Percentiles rank a stretch among this genome's conserved stretches.
phyloP scores from a whole-genome alignment of 2,888 invertebrate species.

The Callyntrura guangdongensis region DNA sequence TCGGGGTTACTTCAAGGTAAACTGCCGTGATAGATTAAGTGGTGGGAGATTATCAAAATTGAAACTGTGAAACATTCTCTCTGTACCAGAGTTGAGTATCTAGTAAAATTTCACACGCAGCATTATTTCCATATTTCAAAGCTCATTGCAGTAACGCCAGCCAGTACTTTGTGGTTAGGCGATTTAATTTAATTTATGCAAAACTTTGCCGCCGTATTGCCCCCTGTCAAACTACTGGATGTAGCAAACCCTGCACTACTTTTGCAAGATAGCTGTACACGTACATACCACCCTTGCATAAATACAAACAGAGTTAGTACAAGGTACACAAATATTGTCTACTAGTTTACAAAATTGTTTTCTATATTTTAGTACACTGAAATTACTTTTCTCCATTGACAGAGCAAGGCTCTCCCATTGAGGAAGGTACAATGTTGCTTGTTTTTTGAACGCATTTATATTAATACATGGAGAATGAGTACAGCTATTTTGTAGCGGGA shows the following conservation, averaged over 20 bases:
- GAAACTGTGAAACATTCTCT: too few relatives aligned
- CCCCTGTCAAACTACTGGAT: too few relatives aligned
- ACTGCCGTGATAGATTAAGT: too few relatives aligned
- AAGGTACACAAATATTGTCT: background rate
- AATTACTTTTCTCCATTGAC: background rate
- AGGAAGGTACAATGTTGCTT: background rate
- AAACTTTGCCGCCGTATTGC: background rate
- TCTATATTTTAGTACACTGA: background rate
- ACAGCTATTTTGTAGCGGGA: conserved; percentile 16
- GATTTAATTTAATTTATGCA: background rate
- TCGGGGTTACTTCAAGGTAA: too few relatives aligned
- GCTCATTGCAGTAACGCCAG: background rate
- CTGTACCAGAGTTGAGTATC: too few relatives aligned
- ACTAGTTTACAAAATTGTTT: background rate
- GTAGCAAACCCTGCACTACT: too few relatives aligned
- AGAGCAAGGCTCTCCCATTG: background rate
- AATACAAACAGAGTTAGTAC: background rate
- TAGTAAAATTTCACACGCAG: too few relatives aligned
- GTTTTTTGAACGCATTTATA: background rate
- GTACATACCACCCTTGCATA: too few relatives aligned
- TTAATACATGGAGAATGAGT: background rate
- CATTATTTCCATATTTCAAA: background rate
- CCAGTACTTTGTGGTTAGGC: background rate
- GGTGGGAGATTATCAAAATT: too few relatives aligned
- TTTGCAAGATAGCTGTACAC: too few relatives aligned